These are phyloP conservation scores for Protonemura montana DNA, from an alignment of 2,888 invertebrate genomes.

Conservation along the genomic window DNA sequence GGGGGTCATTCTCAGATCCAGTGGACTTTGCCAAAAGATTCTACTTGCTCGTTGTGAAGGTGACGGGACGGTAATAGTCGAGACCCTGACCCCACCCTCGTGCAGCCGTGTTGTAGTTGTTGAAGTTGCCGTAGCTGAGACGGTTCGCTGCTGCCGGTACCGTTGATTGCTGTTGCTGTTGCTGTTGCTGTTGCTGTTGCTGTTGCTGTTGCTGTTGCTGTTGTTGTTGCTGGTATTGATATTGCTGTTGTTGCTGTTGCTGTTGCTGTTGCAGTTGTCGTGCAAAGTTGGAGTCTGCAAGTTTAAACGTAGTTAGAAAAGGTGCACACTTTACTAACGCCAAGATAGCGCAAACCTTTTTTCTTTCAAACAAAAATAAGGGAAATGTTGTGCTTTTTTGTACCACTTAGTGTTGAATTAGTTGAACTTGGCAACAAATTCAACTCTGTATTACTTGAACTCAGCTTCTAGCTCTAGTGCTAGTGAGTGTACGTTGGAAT, in stretches of 20 bases:
- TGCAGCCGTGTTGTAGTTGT: conserved; percentile 84
- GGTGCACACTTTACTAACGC: too few relatives aligned
- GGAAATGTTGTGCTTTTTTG: too few relatives aligned
- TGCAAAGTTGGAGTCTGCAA: not conserved
- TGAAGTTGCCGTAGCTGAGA: conserved; percentile 57
- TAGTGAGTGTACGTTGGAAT: too few relatives aligned
- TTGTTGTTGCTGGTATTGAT: not conserved
- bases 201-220: not conserved
- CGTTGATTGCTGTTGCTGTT: conserved; percentile 35
- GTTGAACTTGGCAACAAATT: too few relatives aligned
- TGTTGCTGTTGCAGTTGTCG: not conserved
- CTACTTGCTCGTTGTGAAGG: conserved; percentile 59
- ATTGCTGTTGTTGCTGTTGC: too few relatives aligned
- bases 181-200: not conserved
- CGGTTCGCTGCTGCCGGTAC: conserved; percentile 49
- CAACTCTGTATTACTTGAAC: too few relatives aligned
- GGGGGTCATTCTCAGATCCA: not conserved
- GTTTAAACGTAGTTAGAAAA: too few relatives aligned
- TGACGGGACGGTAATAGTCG: conserved; percentile 75
- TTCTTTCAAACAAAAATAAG: too few relatives aligned
- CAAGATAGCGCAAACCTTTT: too few relatives aligned
- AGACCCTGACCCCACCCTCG: conserved; percentile 80
- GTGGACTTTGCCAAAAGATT: not conserved
- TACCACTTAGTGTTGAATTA: too few relatives aligned
- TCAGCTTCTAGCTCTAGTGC: too few relatives aligned